Base-by-base conservation (phyloP, 1,140 invertebrate genomes). In the Trachymyrmex septentrionalis region DNA sequence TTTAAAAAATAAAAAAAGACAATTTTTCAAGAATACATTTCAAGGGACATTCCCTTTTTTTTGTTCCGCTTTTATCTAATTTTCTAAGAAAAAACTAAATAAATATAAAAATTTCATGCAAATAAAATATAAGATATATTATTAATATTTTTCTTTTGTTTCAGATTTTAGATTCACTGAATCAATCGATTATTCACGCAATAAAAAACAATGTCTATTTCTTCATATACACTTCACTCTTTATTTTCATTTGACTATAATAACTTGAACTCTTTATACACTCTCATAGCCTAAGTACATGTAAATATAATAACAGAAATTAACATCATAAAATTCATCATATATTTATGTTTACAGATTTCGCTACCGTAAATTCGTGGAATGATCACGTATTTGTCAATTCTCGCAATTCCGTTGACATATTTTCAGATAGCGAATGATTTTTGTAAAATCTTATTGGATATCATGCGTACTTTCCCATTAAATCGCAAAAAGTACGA, bases 211-310 rank as follows among this genome's bases (percentile, higher is more conserved):
- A 57, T 0, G 10, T 10, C 2, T n/a, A 48, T 50, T 73, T 82
- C 55, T 24, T 82, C 64, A 81, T 73, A 81, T 73, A 61, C 24
- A 84, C 19, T 75, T 69, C 67, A 80, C 34, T 86, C 27, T 89
- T 89, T 89, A 88, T 88, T 88, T 61, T 88, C 69, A 73, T 61
- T 86, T 86, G 63, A 88, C 84, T 89, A 67, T 86, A 63, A 34
- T 55, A 86, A 80, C 84, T 88, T 75, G 76, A 89, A 55, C 73
- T 89, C 80, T 90, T 88, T 88, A 73, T 89, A 90, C 88, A 89
- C 71, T 90, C 71, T 80, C 88, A 86, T 90, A 90, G 76, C 84
- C 87, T 90, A 90, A 90, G 87, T 89, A 90, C 88, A 85, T 86
- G 67, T 90, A 89, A 90, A 86, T 89, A 90, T 85, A 81, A 86